These are phyloP conservation scores for Sebastes baramenuke DNA, from an alignment of 2,797 vertebrate genomes.

Conservation along the genomic window DNA sequence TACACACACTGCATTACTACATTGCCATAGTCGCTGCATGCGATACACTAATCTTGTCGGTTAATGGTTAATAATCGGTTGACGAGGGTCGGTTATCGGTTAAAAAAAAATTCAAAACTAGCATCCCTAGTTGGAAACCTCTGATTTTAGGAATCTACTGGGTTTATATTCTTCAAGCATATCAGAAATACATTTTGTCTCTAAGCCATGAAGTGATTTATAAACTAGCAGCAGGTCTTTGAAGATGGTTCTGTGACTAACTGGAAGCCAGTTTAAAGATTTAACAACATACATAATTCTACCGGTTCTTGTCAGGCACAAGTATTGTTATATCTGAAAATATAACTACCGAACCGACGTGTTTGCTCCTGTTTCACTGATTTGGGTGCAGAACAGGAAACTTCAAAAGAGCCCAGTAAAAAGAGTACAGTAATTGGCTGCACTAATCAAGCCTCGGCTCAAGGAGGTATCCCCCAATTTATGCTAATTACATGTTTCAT, in stretches of 20 bases:
- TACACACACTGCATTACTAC: no score
- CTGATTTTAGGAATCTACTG: not conserved
- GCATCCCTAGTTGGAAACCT: not conserved
- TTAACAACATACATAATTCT: not conserved
- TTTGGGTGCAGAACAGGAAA: not conserved
- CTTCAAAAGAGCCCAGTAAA: slow-evolving; percentile 10
- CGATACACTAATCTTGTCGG: no score
- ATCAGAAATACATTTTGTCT: not conserved
- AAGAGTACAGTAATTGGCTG: not conserved
- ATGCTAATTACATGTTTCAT: slow-evolving; percentile 17
- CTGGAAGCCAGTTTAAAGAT: not conserved
- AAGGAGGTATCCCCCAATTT: slow-evolving; percentile 18
- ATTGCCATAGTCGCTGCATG: no score
- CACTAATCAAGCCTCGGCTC: slow-evolving; percentile 18
- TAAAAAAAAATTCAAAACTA: no score
- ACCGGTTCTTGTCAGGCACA: not conserved
- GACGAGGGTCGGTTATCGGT: no score
- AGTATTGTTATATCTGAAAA: not conserved
- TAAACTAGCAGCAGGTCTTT: slow-evolving; percentile 1
- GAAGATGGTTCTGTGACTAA: not conserved
- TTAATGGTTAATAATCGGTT: no score
- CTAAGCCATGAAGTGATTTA: not conserved
- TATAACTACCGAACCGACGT: not conserved
- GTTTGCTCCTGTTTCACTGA: slow-evolving; percentile 3
- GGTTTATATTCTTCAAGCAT: not conserved